Base-by-base conservation (phyloP, 2,888 invertebrate species). In the Cryptus viduatorius region DNA sequence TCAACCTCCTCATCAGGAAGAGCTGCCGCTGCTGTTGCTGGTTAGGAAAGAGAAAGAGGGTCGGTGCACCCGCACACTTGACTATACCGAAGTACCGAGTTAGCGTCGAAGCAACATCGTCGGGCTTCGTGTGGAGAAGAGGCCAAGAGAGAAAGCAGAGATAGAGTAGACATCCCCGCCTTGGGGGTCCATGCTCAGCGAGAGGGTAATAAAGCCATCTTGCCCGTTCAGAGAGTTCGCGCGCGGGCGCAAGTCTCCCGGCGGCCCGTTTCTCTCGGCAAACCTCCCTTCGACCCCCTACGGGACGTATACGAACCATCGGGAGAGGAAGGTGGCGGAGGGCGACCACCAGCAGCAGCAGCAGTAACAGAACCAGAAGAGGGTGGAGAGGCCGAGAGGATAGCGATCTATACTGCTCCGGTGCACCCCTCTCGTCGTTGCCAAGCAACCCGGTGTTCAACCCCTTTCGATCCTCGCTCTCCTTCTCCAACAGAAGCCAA, bases 191-290 rank as follows among this genome's bases (percentile, higher is more conserved):
- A 59, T 79, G 79, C 75, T 79, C 69, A 59, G 68, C 53, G 89
- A 90, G 89, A 90, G 91, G 91, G 92, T 92, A 93, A 93, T 93
- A 93, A 93, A 93, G 93, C 93, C 93, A 93, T 93, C 93, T 93
- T 93, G 93, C 90, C 77, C 48, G 77, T 79, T 83, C 83, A 7
- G 73, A 86, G 65, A 72, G 71, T 76, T 71, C 50, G 79, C 61
- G 68, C 79, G 79, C 78, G 83, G 59, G 67, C 68, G 71, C 79
- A 68, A 79, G 79, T 85, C 82, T 84, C 79, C 80, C 84, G 81
- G 85, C 80, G 76, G 72, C 79, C 42, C 37, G 42, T 48, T 61
- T 56, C 67, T 78, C 67, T 71, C 67, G 78, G 75, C 69, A 59
- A 85, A 67, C 82, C 77, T 78, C 82, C 65, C 76, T 71, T 73